phyloP scores from a whole-genome alignment of 2,888 invertebrate species.

The Drosophila mimica region DNA sequence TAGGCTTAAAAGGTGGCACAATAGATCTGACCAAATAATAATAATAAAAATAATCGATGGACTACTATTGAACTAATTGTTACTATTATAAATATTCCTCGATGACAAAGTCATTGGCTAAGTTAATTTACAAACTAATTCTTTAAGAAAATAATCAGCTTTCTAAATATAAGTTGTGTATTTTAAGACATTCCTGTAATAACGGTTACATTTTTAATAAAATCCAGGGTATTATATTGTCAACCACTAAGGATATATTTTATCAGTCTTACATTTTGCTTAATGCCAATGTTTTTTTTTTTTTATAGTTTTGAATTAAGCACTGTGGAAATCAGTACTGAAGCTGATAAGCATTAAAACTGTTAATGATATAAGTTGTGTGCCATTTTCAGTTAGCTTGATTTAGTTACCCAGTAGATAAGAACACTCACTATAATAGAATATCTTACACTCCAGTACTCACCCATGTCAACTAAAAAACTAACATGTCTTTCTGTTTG shows the following conservation, averaged over 20 bases:
- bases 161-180: not conserved
- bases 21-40: not conserved
- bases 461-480: slow-evolving; percentile 20
- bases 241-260: not conserved
- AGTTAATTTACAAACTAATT: not conserved
- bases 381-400: not conserved
- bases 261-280: not conserved
- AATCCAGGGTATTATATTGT: not conserved
- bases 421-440: not conserved
- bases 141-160: too few relatives aligned
- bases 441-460: not conserved
- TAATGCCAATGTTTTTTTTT: not conserved
- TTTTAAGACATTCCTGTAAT: not conserved
- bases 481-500: slow-evolving; percentile 62
- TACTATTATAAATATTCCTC: not conserved
- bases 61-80: not conserved
- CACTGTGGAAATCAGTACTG: not conserved
- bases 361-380: not conserved
- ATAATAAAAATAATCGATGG: not conserved
- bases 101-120: not conserved
- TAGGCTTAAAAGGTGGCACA: not conserved
- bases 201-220: not conserved
- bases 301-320: not conserved
- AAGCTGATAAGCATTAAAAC: not conserved
- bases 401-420: not conserved